These are phyloP conservation scores for Amiota minor DNA, from an alignment of 2,888 invertebrate species.

Conservation along the genomic window DNA sequence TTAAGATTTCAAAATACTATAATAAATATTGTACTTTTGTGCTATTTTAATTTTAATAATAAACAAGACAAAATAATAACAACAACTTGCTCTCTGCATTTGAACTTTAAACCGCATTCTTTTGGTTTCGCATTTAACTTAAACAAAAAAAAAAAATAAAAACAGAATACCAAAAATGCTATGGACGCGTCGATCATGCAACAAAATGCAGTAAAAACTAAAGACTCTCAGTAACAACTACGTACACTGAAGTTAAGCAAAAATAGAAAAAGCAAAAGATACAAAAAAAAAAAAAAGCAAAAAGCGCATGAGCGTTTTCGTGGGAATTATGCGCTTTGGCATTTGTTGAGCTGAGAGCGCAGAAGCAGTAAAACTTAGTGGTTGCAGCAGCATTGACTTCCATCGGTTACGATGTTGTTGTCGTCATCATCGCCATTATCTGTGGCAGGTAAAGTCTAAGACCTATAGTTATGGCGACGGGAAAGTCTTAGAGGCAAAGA, in stretches of 20 bases:
- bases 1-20: conserved; percentile 13
- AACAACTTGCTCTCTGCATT: conserved; percentile 58
- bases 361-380: neutral
- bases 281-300: neutral
- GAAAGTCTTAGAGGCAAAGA: neutral
- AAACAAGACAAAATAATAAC: conserved; percentile 38
- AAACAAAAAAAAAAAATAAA: conserved; percentile 1
- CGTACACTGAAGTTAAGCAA: neutral
- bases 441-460: no score
- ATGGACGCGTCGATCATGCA: conserved; percentile 51
- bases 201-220: neutral
- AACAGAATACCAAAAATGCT: neutral
- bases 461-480: neutral
- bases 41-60: no score
- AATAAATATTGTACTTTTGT: no score
- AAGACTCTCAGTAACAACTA: no score
- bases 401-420: neutral
- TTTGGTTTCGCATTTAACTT: conserved; percentile 23
- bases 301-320: conserved; percentile 18
- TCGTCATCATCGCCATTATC: neutral
- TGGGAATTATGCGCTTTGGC: conserved; percentile 45
- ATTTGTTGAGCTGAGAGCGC: conserved; percentile 43
- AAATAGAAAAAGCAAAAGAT: neutral
- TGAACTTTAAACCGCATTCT: conserved; percentile 69
- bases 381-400: neutral